Conservation (phyloP, 2,888 invertebrate genomes). For the Plagiodera versicolora region DNA sequence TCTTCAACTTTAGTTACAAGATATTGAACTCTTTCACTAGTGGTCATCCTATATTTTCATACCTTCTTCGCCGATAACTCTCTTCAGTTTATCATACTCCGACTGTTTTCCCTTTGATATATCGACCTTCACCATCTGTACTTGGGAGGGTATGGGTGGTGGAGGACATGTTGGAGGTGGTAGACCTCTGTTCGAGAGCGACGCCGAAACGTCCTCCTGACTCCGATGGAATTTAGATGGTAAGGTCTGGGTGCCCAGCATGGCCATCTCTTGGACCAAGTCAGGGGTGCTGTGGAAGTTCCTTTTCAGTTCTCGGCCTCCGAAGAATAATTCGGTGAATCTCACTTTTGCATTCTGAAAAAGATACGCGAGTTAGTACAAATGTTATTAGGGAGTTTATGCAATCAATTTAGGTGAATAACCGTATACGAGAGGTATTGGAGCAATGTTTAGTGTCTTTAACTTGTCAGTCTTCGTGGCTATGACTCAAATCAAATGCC, state of each 20-base stretch:
- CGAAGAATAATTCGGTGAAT: slow-evolving; percentile 56
- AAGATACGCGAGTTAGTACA: neutral
- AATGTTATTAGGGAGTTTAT: no score
- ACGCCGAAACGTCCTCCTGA: slow-evolving; percentile 67
- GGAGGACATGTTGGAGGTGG: slow-evolving; percentile 84
- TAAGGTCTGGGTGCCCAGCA: slow-evolving; percentile 29
- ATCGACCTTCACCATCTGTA: slow-evolving; percentile 71
- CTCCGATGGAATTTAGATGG: slow-evolving; percentile 63
- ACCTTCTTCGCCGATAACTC: slow-evolving; percentile 48
- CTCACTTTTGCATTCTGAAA: slow-evolving; percentile 59
- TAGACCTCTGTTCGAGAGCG: slow-evolving; percentile 52
- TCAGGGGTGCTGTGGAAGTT: slow-evolving; percentile 92
- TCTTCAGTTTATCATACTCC: slow-evolving; percentile 48
- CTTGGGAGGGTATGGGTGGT: slow-evolving; percentile 73
- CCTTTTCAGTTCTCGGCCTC: slow-evolving; percentile 67
- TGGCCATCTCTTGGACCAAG: slow-evolving; percentile 58
- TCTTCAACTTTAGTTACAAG: neutral
- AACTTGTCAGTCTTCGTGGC: no score
- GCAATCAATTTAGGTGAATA: no score
- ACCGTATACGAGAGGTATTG: no score
- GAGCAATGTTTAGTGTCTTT: no score
- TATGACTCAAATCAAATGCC: no score
- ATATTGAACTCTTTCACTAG: no score
- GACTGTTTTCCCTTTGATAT: slow-evolving; percentile 53
- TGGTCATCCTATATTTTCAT: slow-evolving; percentile 17